phyloP scores from a whole-genome alignment of 1,140 invertebrate genomes.

The Tachypleus tridentatus region DNA sequence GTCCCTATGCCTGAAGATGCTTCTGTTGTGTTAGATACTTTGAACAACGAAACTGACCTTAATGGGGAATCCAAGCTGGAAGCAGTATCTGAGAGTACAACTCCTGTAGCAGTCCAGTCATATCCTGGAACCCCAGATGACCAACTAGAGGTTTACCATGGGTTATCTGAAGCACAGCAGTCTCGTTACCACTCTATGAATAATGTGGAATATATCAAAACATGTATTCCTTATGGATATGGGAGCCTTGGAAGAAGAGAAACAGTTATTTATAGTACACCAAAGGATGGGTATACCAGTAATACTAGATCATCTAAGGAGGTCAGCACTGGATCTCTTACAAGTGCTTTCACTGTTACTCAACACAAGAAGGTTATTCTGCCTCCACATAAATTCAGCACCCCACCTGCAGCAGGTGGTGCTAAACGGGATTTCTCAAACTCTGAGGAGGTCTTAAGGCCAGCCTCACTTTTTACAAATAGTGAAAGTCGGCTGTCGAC shows the following conservation, averaged over 20 bases:
- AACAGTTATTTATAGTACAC: not conserved
- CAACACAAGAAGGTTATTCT: conserved; percentile 20
- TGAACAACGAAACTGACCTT: conserved; percentile 12
- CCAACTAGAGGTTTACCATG: not conserved
- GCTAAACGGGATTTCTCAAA: conserved; percentile 8
- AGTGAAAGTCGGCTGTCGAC: conserved; percentile 1
- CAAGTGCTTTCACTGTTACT: conserved; percentile 12
- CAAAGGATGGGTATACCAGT: not conserved
- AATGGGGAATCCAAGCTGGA: conserved; percentile 11
- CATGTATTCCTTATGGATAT: conserved; percentile 4
- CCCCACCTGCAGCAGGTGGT: not conserved
- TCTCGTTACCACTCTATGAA: conserved; percentile 7
- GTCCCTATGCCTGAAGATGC: conserved; percentile 14
- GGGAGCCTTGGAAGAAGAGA: conserved; percentile 5
- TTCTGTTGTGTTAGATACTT: too few relatives aligned
- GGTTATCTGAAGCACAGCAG: conserved; percentile 7
- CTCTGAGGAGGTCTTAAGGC: conserved; percentile 16
- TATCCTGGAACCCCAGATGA: conserved; percentile 10
- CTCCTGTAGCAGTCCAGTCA: conserved; percentile 4
- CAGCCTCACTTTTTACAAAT: conserved; percentile 9
- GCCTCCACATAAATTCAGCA: conserved; percentile 16
- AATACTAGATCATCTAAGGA: conserved; percentile 3
- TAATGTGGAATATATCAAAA: conserved; percentile 8
- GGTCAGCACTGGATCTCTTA: conserved; percentile 1
- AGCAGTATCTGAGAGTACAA: not conserved